phyloP scores from a whole-genome alignment of 2,888 invertebrate genomes.

The Cistogaster globosa region DNA sequence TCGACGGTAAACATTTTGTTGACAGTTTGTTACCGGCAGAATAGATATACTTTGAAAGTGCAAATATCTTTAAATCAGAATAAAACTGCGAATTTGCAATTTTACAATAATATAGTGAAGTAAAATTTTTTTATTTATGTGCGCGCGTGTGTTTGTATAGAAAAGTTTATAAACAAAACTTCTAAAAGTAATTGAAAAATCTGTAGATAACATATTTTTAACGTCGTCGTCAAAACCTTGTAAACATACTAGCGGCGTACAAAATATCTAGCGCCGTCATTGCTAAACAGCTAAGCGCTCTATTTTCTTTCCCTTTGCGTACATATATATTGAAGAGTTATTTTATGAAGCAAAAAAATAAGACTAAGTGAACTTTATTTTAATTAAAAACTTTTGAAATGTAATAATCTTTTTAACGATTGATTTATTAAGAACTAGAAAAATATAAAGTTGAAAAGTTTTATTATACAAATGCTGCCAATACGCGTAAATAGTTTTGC shows the following conservation, averaged over 20 bases:
- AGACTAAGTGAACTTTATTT: neutral
- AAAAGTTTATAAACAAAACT: neutral
- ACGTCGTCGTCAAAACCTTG: neutral
- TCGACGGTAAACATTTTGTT: conserved; percentile 4
- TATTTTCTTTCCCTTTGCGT: conserved; percentile 17
- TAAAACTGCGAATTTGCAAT: too few species aligned
- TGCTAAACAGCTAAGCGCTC: conserved; percentile 8
- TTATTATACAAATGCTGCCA: conserved; percentile 35
- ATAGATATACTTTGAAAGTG: neutral
- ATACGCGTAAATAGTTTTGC: conserved; percentile 33
- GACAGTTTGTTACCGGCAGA: conserved; percentile 14
- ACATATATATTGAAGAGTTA: conserved; percentile 15
- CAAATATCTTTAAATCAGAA: too few species aligned
- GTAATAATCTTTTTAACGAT: neutral
- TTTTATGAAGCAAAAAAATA: neutral
- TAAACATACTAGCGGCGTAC: conserved; percentile 3
- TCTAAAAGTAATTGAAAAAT: neutral
- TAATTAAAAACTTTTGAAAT: neutral
- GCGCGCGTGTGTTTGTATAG: too few species aligned
- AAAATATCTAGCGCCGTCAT: conserved; percentile 15
- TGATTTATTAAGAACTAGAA: neutral
- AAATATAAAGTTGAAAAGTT: conserved; percentile 19
- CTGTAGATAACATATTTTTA: neutral
- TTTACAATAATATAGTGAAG: too few species aligned
- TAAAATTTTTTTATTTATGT: too few species aligned